phyloP scores from a whole-genome alignment of 2,888 invertebrate genomes.

The Myopa testacea region DNA sequence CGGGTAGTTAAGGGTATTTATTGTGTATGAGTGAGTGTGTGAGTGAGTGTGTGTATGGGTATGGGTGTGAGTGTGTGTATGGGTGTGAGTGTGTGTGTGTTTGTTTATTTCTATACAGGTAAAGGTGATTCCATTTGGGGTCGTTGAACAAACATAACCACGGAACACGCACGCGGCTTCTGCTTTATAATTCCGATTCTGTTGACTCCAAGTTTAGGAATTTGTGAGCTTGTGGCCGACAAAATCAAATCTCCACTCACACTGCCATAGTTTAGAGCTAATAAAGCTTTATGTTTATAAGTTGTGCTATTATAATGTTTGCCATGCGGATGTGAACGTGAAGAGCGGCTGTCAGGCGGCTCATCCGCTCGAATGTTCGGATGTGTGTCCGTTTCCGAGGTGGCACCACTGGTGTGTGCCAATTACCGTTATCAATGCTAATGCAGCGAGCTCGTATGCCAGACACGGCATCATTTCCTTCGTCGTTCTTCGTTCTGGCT shows the following conservation, averaged over 20 bases:
- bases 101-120: too few species aligned
- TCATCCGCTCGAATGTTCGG: background rate
- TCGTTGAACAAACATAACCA: too few species aligned
- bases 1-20: background rate
- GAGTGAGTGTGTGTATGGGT: too few species aligned
- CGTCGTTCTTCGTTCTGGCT: background rate
- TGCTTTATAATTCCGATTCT: background rate
- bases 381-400: background rate
- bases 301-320: conserved; percentile 43
- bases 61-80: too few species aligned
- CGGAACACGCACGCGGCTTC: background rate
- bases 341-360: too few species aligned
- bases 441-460: conserved; percentile 28
- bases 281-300: conserved; percentile 50
- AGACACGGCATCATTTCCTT: conserved; percentile 20
- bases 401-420: background rate
- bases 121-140: too few species aligned
- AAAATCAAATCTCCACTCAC: background rate
- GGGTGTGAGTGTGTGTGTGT: too few species aligned
- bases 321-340: conserved; percentile 8
- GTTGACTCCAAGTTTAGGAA: too few species aligned
- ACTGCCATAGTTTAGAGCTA: conserved; percentile 3
- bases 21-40: too few species aligned
- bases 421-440: conserved; percentile 34
- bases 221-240: background rate